Conservation (phyloP, 2,113 vertebrate species). For the Glareola pratincola region DNA sequence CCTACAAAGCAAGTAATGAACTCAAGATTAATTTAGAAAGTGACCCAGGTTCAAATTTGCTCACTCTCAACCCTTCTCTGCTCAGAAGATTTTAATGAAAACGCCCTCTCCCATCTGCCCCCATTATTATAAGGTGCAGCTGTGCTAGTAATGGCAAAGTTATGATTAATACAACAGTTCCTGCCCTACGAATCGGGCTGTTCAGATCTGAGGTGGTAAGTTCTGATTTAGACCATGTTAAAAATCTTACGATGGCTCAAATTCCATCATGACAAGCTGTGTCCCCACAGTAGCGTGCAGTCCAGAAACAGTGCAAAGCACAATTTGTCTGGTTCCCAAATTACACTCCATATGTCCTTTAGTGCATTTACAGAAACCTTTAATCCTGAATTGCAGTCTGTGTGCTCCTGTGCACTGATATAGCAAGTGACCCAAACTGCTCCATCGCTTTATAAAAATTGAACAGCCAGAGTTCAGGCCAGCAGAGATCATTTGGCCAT, state of each 20-base stretch:
- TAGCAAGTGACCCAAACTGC: neutral
- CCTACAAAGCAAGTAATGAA: neutral
- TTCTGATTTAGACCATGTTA: neutral
- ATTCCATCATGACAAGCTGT: neutral
- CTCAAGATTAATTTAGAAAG: neutral
- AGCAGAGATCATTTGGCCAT: neutral
- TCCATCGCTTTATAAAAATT: neutral
- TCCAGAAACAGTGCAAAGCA: neutral
- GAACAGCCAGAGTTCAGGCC: neutral
- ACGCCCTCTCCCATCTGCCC: neutral
- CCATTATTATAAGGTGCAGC: neutral
- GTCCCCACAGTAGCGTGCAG: neutral
- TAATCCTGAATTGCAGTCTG: neutral
- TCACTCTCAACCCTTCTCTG: neutral
- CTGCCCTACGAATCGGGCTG: neutral
- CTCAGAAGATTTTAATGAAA: neutral
- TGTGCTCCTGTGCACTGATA: neutral
- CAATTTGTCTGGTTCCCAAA: neutral
- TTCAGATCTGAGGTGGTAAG: neutral
- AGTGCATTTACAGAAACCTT: neutral
- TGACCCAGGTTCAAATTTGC: neutral
- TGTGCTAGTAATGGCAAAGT: neutral
- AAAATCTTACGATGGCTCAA: neutral
- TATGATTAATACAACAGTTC: neutral
- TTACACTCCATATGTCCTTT: neutral